These are phyloP conservation scores for Protomyctophum bolini DNA, from an alignment of 2,113 vertebrate genomes.

Conservation along the genomic window DNA sequence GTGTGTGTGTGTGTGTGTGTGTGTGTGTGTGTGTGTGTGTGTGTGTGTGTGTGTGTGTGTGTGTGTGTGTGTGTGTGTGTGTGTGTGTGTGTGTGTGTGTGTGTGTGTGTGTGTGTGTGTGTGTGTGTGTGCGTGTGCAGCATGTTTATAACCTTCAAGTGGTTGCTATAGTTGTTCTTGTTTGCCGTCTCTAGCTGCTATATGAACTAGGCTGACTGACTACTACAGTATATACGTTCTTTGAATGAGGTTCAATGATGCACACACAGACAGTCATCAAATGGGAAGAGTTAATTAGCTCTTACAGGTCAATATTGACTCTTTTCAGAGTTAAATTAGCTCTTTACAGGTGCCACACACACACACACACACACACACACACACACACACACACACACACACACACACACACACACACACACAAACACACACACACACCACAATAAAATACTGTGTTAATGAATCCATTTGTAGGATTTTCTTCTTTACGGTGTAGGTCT, in stretches of 20 bases:
- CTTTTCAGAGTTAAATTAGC: no score
- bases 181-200: conserved; percentile 51
- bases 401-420: conserved; percentile 4
- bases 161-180: conserved; percentile 45
- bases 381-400: neutral
- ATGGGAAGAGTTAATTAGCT: conserved; percentile 66
- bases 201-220: conserved; percentile 49
- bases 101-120: conserved; percentile 29
- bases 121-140: neutral
- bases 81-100: conserved; percentile 16
- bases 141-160: conserved; percentile 39
- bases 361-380: no score
- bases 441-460: no score
- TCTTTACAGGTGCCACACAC: no score
- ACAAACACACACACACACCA: no score
- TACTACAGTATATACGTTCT: no score
- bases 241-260: no score
- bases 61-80: conserved; percentile 19
- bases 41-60: conserved; percentile 9
- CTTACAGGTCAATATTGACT: no score
- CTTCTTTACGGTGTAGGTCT: no score
- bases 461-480: no score
- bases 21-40: conserved; percentile 13
- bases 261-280: no score
- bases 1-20: no score